Base-by-base conservation (phyloP, 2,888 invertebrate genomes). In the Camponotus fellah region DNA sequence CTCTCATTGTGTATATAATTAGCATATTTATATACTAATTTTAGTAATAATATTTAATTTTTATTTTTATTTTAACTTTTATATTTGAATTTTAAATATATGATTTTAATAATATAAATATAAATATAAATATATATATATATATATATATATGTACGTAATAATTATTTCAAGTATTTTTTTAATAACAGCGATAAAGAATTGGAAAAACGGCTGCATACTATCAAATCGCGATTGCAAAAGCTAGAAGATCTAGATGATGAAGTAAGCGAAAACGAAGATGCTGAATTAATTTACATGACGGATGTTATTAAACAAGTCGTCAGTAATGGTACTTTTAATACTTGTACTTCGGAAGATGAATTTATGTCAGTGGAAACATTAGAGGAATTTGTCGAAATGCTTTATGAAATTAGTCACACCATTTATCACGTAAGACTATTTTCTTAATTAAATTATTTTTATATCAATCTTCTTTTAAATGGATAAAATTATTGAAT, bases 191-290 rank as follows among this genome's bases (percentile, higher is more conserved):
- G 95, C 65, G 94, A 96, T 77, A 93, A 92, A 74, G 92, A 95
- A 62, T 92, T 93, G 79, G 92, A 95, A 71, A 95, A 94, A 74
- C 91, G 94, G 14, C 76, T 95, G 71, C 94, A 94, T 0, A 93
- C 92, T 79, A 91, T 94, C n/a, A 94, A 94, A 86, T 86, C 84
- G 21, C 92, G 91, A 37, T 93, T 93, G 87, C 93, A 95, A 64
- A 89, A 87, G 32, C 26, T 87, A n/a, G 92, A 94, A 10, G 92
- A 93, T 4, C 90, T 91, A 1, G 92, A 92, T 1, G 89, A 88
- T 0, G 90, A 91, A n/a, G 89, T 91, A 21, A 74, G 85, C 95
- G 46, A 95, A 96, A 68, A 93, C 95, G 46, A 92, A 93, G 0
- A 95, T 0, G 46, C 82, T 64, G 93, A 94, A 81, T 86, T 87